Percentiles rank a stretch among this genome's conserved stretches.
Evolutionary conservation across 2,113 vertebrate species (phyloP).

Genomic region (Dolichotis patagonum): DNA sequence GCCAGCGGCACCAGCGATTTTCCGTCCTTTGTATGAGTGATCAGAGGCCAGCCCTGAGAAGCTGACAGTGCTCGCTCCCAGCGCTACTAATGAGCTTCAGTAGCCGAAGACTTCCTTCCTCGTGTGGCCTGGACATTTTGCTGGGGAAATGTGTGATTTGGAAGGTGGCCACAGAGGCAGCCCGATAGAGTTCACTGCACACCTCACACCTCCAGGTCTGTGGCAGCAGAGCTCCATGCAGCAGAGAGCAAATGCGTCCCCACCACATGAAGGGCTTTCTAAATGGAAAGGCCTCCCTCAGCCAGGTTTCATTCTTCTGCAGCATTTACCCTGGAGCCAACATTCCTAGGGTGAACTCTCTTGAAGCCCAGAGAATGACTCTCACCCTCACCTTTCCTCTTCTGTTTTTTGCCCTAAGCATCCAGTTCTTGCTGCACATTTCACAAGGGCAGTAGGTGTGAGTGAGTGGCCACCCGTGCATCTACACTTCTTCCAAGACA

Average conservation of each 20-base stretch:
- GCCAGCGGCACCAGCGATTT: constrained; percentile 89
- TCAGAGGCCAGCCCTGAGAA: constrained; percentile 81
- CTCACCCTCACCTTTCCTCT: not conserved
- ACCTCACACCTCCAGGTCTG: not conserved
- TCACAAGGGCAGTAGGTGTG: not conserved
- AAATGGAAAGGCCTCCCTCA: not conserved
- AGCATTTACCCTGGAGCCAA: not conserved
- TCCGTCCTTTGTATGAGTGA: constrained; percentile 84
- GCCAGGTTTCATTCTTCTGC: not conserved
- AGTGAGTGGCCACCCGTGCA: not conserved
- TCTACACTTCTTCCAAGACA: not conserved
- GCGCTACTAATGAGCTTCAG: constrained; percentile 84
- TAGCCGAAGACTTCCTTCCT: constrained; percentile 87
- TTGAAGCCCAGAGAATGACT: not conserved
- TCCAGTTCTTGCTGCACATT: not conserved
- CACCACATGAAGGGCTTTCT: not conserved
- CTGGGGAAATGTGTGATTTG: constrained; percentile 75
- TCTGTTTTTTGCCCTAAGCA: not conserved
- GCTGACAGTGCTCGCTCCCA: constrained; percentile 83
- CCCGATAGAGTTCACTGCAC: constrained; percentile 26
- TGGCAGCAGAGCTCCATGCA: not conserved
- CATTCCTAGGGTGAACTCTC: fast-evolving
- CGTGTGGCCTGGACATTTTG: constrained; percentile 74
- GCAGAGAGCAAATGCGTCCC: not conserved
- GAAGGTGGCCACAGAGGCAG: constrained; percentile 73